Evolutionary conservation across 64 coral and sea anemone genomes (phyloP), one percentile per base, ranked within the genome.

Genomic region (Exaiptasia diaphana): DNA sequence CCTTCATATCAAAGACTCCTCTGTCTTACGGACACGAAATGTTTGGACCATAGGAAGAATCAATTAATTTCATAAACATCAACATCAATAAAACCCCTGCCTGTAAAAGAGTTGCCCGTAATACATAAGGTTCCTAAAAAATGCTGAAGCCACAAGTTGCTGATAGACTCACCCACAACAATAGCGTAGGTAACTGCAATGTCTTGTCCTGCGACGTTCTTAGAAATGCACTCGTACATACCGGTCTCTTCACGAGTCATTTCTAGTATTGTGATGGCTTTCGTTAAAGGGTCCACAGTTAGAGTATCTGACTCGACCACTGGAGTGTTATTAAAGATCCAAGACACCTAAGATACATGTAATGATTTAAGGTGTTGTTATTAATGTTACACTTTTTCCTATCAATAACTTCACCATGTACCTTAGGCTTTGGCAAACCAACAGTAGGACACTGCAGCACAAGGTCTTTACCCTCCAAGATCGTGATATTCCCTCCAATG

Each of bases 391-490:
- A n/a, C n/a, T n/a, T n/a, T n/a, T n/a, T n/a, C n/a, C n/a, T n/a
- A n/a, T n/a, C n/a, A n/a, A n/a, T n/a, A n/a, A n/a, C n/a, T n/a
- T n/a, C n/a, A n/a, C n/a, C n/a, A n/a, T n/a, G n/a, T n/a, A n/a
- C n/a, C 11, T 48, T 40, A 10, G 91, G 91, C 42, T 53, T 68
- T 52, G 91, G 91, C 50, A 78, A 17, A 13, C 91, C 91, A 31
- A 73, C 65, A 5, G 44, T 71, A 15, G 91, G 91, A 10, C 91
- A 93, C 14, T 50, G 63, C 33, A 93, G 74, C 41, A 79, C 12
- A 23, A 93, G 73, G 74, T 93, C 78, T 36, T 60, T 88, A n/a
- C 91, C 91, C 4, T 93, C 91, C 18, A 93, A 26, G 8, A 93
- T 84, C 5, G 79, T 93, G 0, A 93, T 55, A 39, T 93, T 93